Percentiles rank a stretch among this genome's conserved stretches.
phyloP scores from a whole-genome alignment of 2,797 vertebrate species.

The Argyrosomus regius region DNA sequence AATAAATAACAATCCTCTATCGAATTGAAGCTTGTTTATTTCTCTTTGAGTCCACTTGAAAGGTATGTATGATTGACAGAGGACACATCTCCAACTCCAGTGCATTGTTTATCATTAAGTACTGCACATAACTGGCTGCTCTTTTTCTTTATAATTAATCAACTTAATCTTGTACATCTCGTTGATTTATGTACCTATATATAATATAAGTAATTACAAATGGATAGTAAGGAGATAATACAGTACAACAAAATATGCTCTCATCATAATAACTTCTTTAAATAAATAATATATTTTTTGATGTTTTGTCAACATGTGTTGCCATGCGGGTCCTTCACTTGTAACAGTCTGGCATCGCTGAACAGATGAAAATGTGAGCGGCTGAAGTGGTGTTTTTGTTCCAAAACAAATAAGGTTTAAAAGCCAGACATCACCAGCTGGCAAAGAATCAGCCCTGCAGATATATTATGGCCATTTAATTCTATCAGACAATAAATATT shows the following conservation, averaged over 20 bases:
- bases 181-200: background rate
- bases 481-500: slow-evolving; percentile 60
- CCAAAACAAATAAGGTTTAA: slow-evolving; percentile 56
- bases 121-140: background rate
- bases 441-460: slow-evolving; percentile 38
- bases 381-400: slow-evolving; percentile 45
- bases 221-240: no score
- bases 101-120: background rate
- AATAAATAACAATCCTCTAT: slow-evolving; percentile 49
- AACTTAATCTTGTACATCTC: background rate
- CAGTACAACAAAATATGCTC: background rate
- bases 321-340: slow-evolving; percentile 15
- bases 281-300: background rate
- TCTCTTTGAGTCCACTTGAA: slow-evolving; percentile 28
- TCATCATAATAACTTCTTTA: background rate
- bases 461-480: slow-evolving; percentile 49
- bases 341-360: slow-evolving; percentile 3
- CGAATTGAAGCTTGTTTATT: slow-evolving; percentile 44
- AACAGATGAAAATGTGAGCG: slow-evolving; percentile 27
- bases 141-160: slow-evolving; percentile 1
- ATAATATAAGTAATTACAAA: background rate
- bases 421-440: slow-evolving; percentile 52
- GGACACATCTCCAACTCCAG: slow-evolving; percentile 2
- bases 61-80: slow-evolving; percentile 4
- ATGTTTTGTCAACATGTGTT: slow-evolving; percentile 20